These are phyloP conservation scores for Tinea trinotella DNA, from an alignment of 2,888 invertebrate species.

Conservation along the genomic window DNA sequence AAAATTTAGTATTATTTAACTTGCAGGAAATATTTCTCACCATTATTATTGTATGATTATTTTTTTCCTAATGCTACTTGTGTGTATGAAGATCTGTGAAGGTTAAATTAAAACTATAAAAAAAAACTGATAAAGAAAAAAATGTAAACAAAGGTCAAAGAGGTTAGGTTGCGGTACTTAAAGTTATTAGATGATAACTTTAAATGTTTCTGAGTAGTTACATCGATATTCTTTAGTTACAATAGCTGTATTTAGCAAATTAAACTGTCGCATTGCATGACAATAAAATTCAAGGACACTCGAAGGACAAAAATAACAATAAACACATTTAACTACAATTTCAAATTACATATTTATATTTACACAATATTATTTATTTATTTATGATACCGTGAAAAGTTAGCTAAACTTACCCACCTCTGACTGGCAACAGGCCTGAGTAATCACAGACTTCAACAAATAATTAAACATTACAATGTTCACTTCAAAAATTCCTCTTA, in stretches of 20 bases:
- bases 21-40: too few relatives aligned
- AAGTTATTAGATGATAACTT: background rate
- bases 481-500: slow-evolving; percentile 39
- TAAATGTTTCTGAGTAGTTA: background rate
- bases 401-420: slow-evolving; percentile 80
- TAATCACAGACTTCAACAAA: slow-evolving; percentile 74
- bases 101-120: too few relatives aligned
- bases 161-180: slow-evolving; percentile 38
- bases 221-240: slow-evolving; percentile 7
- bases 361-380: too few relatives aligned
- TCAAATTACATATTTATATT: too few relatives aligned
- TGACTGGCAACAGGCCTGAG: slow-evolving; percentile 77
- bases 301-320: slow-evolving; percentile 40
- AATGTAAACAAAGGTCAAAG: slow-evolving; percentile 27
- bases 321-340: slow-evolving; percentile 21
- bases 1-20: too few relatives aligned
- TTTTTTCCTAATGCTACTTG: too few relatives aligned
- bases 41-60: too few relatives aligned
- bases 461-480: slow-evolving; percentile 75
- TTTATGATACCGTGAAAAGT: slow-evolving; percentile 8
- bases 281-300: slow-evolving; percentile 56
- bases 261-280: slow-evolving; percentile 37
- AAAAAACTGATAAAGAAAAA: background rate
- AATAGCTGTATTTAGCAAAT: slow-evolving; percentile 19
- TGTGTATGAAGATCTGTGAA: too few relatives aligned